Evolutionary conservation across 2,113 vertebrate genomes (phyloP), one percentile per base, ranked within the genome.

Genomic region (Hoplias malabaricus): DNA sequence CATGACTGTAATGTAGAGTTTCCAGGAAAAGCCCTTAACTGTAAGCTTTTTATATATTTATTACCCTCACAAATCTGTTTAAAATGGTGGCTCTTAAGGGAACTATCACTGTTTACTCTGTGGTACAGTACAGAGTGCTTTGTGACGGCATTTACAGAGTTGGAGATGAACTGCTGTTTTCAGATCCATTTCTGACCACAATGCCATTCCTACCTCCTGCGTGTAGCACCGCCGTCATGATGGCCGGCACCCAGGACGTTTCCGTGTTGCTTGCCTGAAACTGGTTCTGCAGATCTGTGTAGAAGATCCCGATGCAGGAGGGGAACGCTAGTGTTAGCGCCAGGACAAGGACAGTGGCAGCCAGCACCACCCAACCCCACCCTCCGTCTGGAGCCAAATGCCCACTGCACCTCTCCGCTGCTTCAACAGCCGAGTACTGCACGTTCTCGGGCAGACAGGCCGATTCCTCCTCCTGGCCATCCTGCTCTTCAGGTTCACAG

Each of bases 351-450:
- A 95, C 16, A 0, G 91, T 82, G 0, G 94, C 91, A 0, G 89
- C 34, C 50, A 96, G 87, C 12, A 96, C 95, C 80, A 92, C 84
- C 94, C 95, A 96, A 34, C 94, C 91, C 95, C 95, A 95, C 13
- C 89, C 88, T 59, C 43, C 88, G 1, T 93, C 92, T 0, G 87
- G 69, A 3, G 84, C 90, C 87, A n/a, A 36, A 23, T 23, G 68
- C 2, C 27, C 59, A 42, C 23, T 27, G 6, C 43, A 54, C 25
- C 4, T 43, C 19, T 29, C 42, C 12, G 2, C 50, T 8, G 29
- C 43, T 43, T 54, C 42, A 42, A 9, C 66, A 5, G 13, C 48
- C 13, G 59, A 36, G 21, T 10, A 46, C 16, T 59, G 40, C 56
- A 33, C 23, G 16, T 13, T 14, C 2, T 48, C 57, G 12, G 61